Evolutionary conservation across 2,888 invertebrate species (phyloP).

Genomic region (Eugnorisma glareosa): DNA sequence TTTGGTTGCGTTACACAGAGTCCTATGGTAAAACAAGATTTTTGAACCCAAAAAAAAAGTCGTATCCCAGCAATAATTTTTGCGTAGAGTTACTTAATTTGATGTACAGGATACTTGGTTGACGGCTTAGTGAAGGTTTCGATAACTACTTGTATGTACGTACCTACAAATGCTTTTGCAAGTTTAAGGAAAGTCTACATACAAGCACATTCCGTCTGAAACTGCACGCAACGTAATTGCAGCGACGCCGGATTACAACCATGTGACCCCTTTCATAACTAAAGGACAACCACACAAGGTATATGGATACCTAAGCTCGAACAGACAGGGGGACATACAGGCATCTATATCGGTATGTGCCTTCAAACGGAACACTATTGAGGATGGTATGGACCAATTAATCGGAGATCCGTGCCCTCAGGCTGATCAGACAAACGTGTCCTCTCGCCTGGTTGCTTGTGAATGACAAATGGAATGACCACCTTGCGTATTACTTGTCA

Average conservation of each 20-base stretch:
- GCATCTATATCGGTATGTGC: slow-evolving; percentile 43
- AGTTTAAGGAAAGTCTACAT: neutral
- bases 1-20: too few species aligned
- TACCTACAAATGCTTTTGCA: neutral
- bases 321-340: slow-evolving; percentile 15
- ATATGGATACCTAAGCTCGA: slow-evolving; percentile 46
- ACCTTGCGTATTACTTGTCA: slow-evolving; percentile 20
- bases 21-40: too few species aligned
- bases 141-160: neutral
- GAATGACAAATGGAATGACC: slow-evolving; percentile 43
- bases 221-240: neutral
- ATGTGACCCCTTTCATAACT: slow-evolving; percentile 20
- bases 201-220: neutral
- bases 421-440: slow-evolving; percentile 61
- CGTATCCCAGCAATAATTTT: too few species aligned
- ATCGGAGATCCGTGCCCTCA: slow-evolving; percentile 58
- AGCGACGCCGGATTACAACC: slow-evolving; percentile 8
- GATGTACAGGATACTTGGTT: too few species aligned
- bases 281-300: slow-evolving; percentile 10
- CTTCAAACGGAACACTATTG: slow-evolving; percentile 50
- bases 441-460: slow-evolving; percentile 45
- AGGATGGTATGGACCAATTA: slow-evolving; percentile 55
- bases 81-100: too few species aligned
- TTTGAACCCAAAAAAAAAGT: too few species aligned
- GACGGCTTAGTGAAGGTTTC: neutral